Evolutionary conservation across 1,140 invertebrate genomes (phyloP), one percentile per base, ranked within the genome.

Genomic region (Sarcophaga bullata): DNA sequence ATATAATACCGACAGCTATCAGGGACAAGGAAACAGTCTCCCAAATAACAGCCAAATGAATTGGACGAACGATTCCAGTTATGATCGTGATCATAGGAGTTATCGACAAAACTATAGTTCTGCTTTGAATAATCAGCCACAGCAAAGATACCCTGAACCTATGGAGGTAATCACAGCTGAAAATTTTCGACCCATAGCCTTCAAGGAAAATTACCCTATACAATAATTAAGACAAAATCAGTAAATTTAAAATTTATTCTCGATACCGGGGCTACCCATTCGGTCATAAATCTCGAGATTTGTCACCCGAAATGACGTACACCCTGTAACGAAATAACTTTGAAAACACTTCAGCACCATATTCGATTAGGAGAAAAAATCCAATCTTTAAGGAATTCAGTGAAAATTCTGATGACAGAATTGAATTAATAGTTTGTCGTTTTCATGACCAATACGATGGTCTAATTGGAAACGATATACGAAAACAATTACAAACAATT

Each of bases 381-480:
- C 58, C 58, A 68, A 17, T 17, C n/a, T 68, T 68, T n/a, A n/a
- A 68, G n/a, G 58, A 68, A n/a, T 17, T 68, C 58, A 6, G 58
- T n/a, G 6, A 13, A 17, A 9, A 9, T 68, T 6, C 17, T 6
- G n/a, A 68, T n/a, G n/a, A 7, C 8, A 68, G 15, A n/a, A n/a
- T 17, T 6, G 11, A 68, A 17, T 68, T 68, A 9, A n/a, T n/a
- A n/a, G n/a, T n/a, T n/a, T 11, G 15, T 68, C 6, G n/a, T 9
- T 68, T 68, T n/a, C 58, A 68, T 17, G 17, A 68, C n/a, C 7
- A 68, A 68, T 68, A 68, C n/a, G n/a, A 68, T 17, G 58, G 58
- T 9, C 6, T 68, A 17, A 68, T 68, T 9, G 58, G 58, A n/a
- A 68, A 68, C 15, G n/a, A 68, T 68, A 68, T 68, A 8, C 17